phyloP scores from a whole-genome alignment of 2,888 invertebrate species.

The Fragum whitleyi region DNA sequence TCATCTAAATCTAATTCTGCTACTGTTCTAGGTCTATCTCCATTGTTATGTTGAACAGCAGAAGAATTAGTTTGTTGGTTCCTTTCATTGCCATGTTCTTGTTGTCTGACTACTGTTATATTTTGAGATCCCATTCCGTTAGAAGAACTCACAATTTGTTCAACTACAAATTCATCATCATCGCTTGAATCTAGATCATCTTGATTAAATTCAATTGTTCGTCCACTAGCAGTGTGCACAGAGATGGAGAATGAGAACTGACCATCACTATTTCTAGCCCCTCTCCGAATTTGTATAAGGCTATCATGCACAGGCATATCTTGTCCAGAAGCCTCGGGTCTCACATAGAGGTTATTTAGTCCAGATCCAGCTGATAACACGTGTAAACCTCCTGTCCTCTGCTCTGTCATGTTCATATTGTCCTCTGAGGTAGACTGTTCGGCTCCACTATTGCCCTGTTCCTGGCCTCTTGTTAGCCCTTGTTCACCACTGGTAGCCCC shows the following conservation, averaged over 20 bases:
- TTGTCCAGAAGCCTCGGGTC: constrained; percentile 9
- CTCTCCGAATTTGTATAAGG: constrained; percentile 59
- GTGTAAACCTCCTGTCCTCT: not conserved
- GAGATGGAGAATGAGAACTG: constrained; percentile 63
- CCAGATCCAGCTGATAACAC: not conserved
- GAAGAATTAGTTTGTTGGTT: not conserved
- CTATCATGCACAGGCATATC: constrained; percentile 47
- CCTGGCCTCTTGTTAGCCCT: not conserved
- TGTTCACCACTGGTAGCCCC: not conserved
- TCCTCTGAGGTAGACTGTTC: not conserved
- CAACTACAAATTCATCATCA: constrained; percentile 49
- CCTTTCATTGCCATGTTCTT: not conserved
- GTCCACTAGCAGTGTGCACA: constrained; percentile 59
- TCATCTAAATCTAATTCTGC: not conserved
- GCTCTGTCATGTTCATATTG: not conserved
- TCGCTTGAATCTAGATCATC: constrained; percentile 58
- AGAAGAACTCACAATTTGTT: constrained; percentile 26
- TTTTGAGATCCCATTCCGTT: not conserved
- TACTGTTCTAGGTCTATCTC: not conserved
- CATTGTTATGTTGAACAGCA: not conserved
- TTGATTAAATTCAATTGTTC: constrained; percentile 61
- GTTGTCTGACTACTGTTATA: constrained; percentile 5
- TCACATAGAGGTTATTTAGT: constrained; percentile 14
- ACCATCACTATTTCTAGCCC: constrained; percentile 51
- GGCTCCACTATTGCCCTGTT: not conserved